These are phyloP conservation scores for Drosophila varians DNA, from an alignment of 1,140 invertebrate genomes.

Conservation along the genomic window DNA sequence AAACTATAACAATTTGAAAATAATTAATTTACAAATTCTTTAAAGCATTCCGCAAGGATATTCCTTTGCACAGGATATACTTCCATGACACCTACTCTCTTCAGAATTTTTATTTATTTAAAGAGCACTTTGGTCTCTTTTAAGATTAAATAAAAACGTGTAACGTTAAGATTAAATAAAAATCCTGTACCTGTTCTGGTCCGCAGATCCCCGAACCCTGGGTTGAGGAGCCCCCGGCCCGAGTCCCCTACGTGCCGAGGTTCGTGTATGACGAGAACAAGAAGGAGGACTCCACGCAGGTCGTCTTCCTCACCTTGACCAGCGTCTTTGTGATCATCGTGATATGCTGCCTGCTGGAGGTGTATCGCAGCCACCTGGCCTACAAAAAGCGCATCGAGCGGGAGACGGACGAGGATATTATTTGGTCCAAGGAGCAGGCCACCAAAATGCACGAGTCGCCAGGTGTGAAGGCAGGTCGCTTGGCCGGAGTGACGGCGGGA, in stretches of 20 bases:
- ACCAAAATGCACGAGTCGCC: slow-evolving; percentile 86
- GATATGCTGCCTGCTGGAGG: slow-evolving; percentile 86
- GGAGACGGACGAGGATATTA: slow-evolving; percentile 88
- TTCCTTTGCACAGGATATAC: too few relatives aligned
- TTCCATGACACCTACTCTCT: too few relatives aligned
- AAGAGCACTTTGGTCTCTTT: too few relatives aligned
- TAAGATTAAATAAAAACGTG: too few relatives aligned
- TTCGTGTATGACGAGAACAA: slow-evolving; percentile 88
- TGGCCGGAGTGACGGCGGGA: slow-evolving; percentile 2
- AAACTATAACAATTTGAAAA: too few relatives aligned
- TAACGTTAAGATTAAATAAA: too few relatives aligned
- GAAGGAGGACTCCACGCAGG: slow-evolving; percentile 90
- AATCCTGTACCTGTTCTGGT: slow-evolving; percentile 30
- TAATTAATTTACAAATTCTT: too few relatives aligned
- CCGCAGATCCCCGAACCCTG: slow-evolving; percentile 87
- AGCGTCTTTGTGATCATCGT: slow-evolving; percentile 88
- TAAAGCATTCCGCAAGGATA: too few relatives aligned
- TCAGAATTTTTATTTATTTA: too few relatives aligned
- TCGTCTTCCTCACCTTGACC: slow-evolving; percentile 89
- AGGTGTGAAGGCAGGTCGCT: slow-evolving; percentile 62
- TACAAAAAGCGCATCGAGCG: slow-evolving; percentile 88
- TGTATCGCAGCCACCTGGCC: slow-evolving; percentile 87
- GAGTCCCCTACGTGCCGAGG: slow-evolving; percentile 89
- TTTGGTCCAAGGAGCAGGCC: slow-evolving; percentile 88
- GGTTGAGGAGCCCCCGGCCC: slow-evolving; percentile 91